Percentiles rank a stretch among this genome's conserved stretches.
These are phyloP conservation scores for Cinara cedri DNA, from an alignment of 2,888 invertebrate species.

Conservation along the genomic window DNA sequence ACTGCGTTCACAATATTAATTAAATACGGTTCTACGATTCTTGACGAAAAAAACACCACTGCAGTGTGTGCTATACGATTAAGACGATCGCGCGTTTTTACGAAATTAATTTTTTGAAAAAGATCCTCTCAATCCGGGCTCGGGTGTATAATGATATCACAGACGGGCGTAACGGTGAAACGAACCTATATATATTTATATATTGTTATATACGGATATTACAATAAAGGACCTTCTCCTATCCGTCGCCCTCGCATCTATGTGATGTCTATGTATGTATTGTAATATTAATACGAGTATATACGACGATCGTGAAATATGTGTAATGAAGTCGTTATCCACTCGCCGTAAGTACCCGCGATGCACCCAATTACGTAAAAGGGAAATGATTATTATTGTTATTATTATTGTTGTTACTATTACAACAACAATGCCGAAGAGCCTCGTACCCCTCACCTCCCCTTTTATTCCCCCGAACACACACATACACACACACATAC, in stretches of 20 bases:
- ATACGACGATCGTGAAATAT: slow-evolving; percentile 35
- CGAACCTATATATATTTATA: no score
- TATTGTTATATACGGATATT: background rate
- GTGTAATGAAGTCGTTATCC: slow-evolving; percentile 49
- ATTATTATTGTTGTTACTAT: slow-evolving; percentile 27
- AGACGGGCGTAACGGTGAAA: background rate
- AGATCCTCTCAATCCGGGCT: no score
- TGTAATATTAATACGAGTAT: no score
- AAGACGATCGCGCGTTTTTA: no score
- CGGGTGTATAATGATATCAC: no score
- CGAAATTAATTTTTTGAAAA: no score
- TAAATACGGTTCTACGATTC: no score
- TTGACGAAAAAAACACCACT: no score
- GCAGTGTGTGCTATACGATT: no score
- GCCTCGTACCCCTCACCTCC: no score
- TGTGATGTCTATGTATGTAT: background rate
- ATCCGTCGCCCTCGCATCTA: background rate
- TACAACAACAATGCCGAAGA: background rate
- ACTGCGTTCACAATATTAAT: no score
- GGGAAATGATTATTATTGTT: slow-evolving; percentile 47
- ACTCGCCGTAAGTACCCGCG: slow-evolving; percentile 10
- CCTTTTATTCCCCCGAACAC: no score
- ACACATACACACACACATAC: background rate
- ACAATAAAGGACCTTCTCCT: background rate
- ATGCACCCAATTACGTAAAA: slow-evolving; percentile 52